Conservation (phyloP, 2,888 invertebrate genomes). For the Metallyticus violacea region DNA sequence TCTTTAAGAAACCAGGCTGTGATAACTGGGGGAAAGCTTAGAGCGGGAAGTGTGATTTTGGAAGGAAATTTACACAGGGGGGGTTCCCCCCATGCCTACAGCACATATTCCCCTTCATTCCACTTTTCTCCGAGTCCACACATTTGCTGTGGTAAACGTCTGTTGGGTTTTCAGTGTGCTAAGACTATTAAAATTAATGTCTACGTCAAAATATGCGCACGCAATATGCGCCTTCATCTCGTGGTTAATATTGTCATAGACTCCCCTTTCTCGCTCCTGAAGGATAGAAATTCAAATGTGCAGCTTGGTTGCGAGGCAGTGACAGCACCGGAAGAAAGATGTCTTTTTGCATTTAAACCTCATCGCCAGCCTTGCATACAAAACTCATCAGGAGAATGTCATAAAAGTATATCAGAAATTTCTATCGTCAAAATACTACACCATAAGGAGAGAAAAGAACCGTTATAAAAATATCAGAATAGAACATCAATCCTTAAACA, state of each 20-base stretch:
- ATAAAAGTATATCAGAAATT: too few species aligned
- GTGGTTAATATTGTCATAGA: background rate
- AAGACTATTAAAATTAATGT: conserved; percentile 11
- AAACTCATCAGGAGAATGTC: too few species aligned
- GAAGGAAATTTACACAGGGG: background rate
- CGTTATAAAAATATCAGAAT: too few species aligned
- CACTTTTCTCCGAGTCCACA: background rate
- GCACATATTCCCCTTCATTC: background rate
- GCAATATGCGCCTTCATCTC: background rate
- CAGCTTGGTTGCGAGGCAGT: too few species aligned
- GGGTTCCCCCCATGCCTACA: background rate
- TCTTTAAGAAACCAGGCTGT: background rate
- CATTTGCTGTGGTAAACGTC: background rate
- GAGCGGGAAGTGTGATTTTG: background rate
- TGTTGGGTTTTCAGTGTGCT: background rate
- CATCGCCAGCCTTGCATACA: too few species aligned
- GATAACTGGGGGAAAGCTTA: background rate
- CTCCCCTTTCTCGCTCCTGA: background rate
- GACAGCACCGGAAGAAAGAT: background rate
- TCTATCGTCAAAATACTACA: too few species aligned
- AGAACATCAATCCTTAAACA: too few species aligned
- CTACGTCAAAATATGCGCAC: background rate
- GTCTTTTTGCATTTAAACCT: background rate
- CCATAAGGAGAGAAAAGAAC: too few species aligned
- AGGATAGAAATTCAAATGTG: background rate